Evolutionary conservation across 2,797 vertebrate species (phyloP), one percentile per base, ranked within the genome.

Genomic region (Podarcis lilfordi): DNA sequence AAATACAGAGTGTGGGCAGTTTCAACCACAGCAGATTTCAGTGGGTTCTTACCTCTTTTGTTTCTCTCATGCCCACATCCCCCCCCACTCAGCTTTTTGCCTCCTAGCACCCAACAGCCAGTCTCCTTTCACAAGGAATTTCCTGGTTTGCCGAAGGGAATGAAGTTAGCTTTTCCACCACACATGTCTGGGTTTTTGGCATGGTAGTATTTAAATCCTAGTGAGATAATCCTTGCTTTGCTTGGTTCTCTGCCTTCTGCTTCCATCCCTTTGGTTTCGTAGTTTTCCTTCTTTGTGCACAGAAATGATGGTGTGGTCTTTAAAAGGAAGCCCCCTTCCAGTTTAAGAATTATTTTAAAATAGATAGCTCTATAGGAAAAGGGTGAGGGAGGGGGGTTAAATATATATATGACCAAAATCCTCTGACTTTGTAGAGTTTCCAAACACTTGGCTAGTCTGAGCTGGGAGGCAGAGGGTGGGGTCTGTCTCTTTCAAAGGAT

Each of bases 151-250:
- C 97, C 96, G 92, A 89, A 94, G 95, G 97, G 93, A 90, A 96
- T 84, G 92, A 96, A 92, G 94, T 96, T 96, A 76, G 50, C 89
- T 95, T 96, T 96, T 96, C 95, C 95, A 95, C 96, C 95, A 95
- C 96, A 95, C 94, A 90, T 91, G 93, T 96, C 95, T 97, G 95
- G 95, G 94, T 90, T 69, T 96, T 92, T 96, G 96, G 96, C 95
- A 94, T 94, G 90, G 94, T 95, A 90, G 93, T 13, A 15, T 91
- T 96, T 95, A 95, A 96, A 96, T 97, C 95, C 92, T 37, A 93
- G 91, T 97, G 96, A 97, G 96, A 96, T 97, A 96, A 97, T 95
- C 94, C 95, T 97, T 86, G 95, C 94, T 89, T 94, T 96, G 94
- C 94, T 89, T 90, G 92, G 82, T 93, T 88, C 59, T 69, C 43